Conservation (phyloP, 2,888 invertebrate genomes). For the Diabrotica balteata region DNA sequence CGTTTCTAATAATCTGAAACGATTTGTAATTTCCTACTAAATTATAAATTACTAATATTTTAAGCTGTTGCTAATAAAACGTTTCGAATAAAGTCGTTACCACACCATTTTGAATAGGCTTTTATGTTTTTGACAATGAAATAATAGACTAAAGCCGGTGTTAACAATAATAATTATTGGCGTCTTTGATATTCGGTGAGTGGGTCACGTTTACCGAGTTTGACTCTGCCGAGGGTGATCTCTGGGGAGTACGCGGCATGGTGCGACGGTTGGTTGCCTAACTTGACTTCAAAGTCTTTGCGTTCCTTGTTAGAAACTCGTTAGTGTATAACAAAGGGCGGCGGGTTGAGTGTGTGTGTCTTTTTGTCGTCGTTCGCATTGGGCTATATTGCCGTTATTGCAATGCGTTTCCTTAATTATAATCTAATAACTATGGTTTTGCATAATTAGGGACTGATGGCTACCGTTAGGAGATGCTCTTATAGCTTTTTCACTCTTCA, state of each 20-base stretch:
- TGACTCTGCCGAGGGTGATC: not conserved
- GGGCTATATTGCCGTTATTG: constrained; percentile 45
- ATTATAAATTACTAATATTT: too few relatives aligned
- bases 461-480: constrained; percentile 38
- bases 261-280: constrained; percentile 25
- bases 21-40: too few relatives aligned
- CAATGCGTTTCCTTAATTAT: constrained; percentile 49
- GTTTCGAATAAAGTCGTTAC: too few relatives aligned
- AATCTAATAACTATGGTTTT: constrained; percentile 48
- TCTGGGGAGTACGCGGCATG: constrained; percentile 4
- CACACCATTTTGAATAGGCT: too few relatives aligned
- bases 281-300: constrained; percentile 40
- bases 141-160: too few relatives aligned
- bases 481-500: constrained; percentile 32
- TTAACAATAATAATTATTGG: too few relatives aligned
- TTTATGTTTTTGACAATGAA: too few relatives aligned
- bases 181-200: too few relatives aligned
- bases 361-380: constrained; percentile 41
- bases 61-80: too few relatives aligned
- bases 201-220: constrained; percentile 1
- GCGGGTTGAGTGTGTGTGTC: constrained; percentile 33
- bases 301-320: constrained; percentile 46
- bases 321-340: constrained; percentile 39
- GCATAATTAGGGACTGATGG: constrained; percentile 45
- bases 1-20: too few relatives aligned